Percentiles rank a stretch among this genome's conserved stretches.
These are phyloP conservation scores for Naja naja DNA, from an alignment of 2,113 vertebrate species.

Conservation along the genomic window DNA sequence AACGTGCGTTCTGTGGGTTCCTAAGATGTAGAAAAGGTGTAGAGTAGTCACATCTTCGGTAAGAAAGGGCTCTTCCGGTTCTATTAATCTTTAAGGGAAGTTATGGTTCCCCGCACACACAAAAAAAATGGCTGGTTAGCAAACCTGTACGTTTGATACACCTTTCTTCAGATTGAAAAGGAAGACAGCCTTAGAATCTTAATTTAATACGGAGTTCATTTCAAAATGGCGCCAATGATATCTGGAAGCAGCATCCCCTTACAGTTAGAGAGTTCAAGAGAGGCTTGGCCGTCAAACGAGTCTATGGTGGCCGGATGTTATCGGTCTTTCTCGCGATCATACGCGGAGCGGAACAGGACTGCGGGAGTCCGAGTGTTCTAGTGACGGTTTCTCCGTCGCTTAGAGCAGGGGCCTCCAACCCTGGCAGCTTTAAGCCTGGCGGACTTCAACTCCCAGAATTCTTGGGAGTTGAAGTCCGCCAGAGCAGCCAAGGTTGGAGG, in stretches of 20 bases:
- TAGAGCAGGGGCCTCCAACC: no score
- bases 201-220: not conserved
- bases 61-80: not conserved
- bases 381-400: not conserved
- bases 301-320: not conserved
- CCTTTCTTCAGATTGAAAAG: not conserved
- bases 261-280: not conserved
- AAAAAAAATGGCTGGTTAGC: not conserved
- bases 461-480: no score
- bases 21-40: not conserved
- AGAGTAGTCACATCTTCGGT: not conserved
- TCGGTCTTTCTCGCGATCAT: not conserved
- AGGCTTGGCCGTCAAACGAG: no score
- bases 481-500: no score
- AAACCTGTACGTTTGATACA: not conserved
- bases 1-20: not conserved
- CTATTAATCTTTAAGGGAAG: not conserved
- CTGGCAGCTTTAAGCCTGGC: fast-evolving
- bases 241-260: no score
- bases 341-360: not conserved
- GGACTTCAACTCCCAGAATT: no score
- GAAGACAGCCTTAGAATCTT: not conserved
- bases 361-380: not conserved
- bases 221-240: no score
- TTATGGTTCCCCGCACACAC: not conserved